Evolutionary conservation across 2,113 vertebrate genomes (phyloP), one percentile per base, ranked within the genome.

Genomic region (Caranx ignobilis): DNA sequence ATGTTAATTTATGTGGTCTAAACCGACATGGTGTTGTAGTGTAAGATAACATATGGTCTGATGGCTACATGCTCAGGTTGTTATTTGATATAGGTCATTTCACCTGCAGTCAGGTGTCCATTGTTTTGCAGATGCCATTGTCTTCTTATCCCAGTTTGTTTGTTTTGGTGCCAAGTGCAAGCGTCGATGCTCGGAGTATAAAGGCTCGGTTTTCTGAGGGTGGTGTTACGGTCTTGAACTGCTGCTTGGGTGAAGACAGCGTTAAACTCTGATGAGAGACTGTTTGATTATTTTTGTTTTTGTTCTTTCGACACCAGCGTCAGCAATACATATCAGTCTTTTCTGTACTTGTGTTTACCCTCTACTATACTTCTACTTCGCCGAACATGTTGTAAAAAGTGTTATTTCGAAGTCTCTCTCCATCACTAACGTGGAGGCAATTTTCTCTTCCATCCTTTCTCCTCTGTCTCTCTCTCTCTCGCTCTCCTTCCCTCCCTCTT

Each of bases 401-500:
- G 16, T 52, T 63, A 59, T 76, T 55, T 60, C 16, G 3, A 12
- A 35, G 50, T 68, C 62, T 59, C 68, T 65, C 75, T 75, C 67
- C 75, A 70, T 79, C 45, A 60, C 67, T 61, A 78, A 82, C 50
- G 63, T 70, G 70, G 41, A 85, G 67, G 21, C 77, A 85, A 88
- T 87, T 79, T 83, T 77, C 70, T 9, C 11, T 60, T 74, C 80
- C 31, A 26, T 60, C 75, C 67, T 77, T 76, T 52, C 60, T 80
- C 50, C 61, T 59, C 77, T 54, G 70, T 56, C 67, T 80, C 62
- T 60, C 77, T 55, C 72, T 56, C 73, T 82, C 61, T 67, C 56
- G 2, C 67, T 65, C 45, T 72, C 56, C 41, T 71, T 83, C 84
- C 59, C 82, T 81, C 81, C 83, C 84, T 88, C 81, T 83, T 84